phyloP scores from a whole-genome alignment of 2,888 invertebrate genomes.

The Entomobrya proxima region DNA sequence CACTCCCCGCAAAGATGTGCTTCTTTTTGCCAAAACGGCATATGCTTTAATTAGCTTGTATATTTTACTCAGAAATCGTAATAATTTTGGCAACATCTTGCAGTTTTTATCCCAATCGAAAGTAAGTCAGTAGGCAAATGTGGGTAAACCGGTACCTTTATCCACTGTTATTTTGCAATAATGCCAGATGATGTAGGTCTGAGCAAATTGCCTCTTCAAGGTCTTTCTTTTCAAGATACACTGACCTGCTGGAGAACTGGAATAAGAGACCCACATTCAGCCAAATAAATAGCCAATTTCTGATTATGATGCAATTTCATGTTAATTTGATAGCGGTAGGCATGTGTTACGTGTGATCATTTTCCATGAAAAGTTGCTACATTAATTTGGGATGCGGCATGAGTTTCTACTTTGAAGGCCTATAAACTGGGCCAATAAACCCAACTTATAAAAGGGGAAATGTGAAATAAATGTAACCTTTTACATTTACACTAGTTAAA shows the following conservation, averaged over 20 bases:
- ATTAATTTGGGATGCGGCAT: too few species aligned
- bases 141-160: slow-evolving; percentile 20
- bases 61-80: not conserved
- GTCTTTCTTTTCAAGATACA: not conserved
- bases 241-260: not conserved
- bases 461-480: too few species aligned
- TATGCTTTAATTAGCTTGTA: slow-evolving; percentile 14
- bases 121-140: slow-evolving; percentile 26
- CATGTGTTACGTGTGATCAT: not conserved
- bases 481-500: too few species aligned
- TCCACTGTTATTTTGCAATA: not conserved
- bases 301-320: not conserved
- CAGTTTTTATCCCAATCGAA: not conserved
- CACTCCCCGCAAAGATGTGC: not conserved
- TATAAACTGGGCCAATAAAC: not conserved
- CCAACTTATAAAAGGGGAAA: too few species aligned
- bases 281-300: slow-evolving; percentile 6
- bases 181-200: not conserved
- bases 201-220: too few species aligned
- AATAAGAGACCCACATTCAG: not conserved
- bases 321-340: not conserved
- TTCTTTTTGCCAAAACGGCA: not conserved
- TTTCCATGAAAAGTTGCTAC: not conserved
- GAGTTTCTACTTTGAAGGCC: not conserved
- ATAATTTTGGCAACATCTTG: slow-evolving; percentile 38